Percentiles rank a stretch among this genome's conserved stretches.
phyloP scores from a whole-genome alignment of 2,113 vertebrate genomes.

The Sander lucioperca region DNA sequence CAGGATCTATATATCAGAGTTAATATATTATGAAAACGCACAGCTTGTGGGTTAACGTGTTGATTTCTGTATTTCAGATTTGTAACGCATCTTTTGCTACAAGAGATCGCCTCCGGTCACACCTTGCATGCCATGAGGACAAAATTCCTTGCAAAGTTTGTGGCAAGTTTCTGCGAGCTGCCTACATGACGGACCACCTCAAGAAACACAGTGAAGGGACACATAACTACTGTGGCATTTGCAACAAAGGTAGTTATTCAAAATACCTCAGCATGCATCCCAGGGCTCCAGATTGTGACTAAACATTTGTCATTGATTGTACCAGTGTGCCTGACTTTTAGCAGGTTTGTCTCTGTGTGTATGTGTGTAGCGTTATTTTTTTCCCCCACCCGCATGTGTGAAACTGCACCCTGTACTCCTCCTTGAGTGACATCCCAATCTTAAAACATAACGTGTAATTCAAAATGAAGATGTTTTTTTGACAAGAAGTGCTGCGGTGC shows the following conservation, averaged over 20 bases:
- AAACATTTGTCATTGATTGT: no score
- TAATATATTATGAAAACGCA: background rate
- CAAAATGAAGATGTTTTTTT: background rate
- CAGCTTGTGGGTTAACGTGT: background rate
- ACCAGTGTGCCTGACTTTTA: no score
- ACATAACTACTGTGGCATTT: constrained; percentile 98
- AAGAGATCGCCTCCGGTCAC: constrained; percentile 96
- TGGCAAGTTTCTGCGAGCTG: constrained; percentile 96
- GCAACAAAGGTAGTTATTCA: constrained; percentile 94
- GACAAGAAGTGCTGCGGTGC: background rate
- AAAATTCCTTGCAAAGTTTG: constrained; percentile 99
- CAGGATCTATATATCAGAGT: background rate
- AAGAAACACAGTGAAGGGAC: constrained; percentile 99
- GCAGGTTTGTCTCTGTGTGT: no score
- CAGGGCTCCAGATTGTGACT: background rate
- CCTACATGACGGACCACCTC: constrained; percentile 98
- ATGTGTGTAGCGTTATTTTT: no score
- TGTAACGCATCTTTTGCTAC: constrained; percentile 99
- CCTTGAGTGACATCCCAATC: background rate
- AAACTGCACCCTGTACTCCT: background rate
- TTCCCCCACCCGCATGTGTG: background rate
- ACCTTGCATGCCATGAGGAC: constrained; percentile 98
- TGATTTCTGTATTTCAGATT: constrained; percentile 86
- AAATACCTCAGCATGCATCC: background rate
- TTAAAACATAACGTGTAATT: no score